phyloP scores from a whole-genome alignment of 2,797 vertebrate species.

The Spinus olivaceus region DNA sequence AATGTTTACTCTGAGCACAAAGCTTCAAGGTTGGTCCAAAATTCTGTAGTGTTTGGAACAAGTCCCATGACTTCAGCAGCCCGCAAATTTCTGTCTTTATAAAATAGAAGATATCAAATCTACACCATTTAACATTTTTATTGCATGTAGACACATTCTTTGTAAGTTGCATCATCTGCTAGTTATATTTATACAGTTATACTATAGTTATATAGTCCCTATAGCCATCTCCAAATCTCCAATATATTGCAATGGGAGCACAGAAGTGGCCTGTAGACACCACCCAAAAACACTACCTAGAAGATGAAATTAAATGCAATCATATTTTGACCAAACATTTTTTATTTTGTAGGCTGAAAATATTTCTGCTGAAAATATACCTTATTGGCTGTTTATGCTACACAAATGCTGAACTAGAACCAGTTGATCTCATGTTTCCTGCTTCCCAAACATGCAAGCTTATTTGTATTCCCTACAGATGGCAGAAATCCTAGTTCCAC shows the following conservation, averaged over 20 bases:
- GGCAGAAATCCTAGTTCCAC: background rate
- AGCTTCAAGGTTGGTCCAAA: background rate
- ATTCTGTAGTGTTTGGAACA: constrained; percentile 7
- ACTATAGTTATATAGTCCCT: background rate
- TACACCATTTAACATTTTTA: background rate
- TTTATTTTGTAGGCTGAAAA: background rate
- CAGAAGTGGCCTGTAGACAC: background rate
- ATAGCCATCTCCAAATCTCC: background rate
- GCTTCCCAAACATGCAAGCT: background rate
- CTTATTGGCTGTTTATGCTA: background rate
- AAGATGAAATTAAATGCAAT: background rate
- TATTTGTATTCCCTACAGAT: background rate
- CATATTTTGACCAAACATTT: background rate
- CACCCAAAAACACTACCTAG: background rate
- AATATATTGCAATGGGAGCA: background rate
- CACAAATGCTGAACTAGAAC: background rate
- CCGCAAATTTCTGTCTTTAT: background rate
- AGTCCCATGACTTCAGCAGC: background rate
- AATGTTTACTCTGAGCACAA: constrained; percentile 28
- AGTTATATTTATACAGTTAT: background rate
- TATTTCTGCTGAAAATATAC: background rate
- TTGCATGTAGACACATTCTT: background rate
- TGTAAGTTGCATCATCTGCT: background rate
- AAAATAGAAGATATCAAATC: background rate
- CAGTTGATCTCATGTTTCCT: background rate